Evolutionary conservation across 1,140 invertebrate genomes (phyloP).

Genomic region (Pissodes strobi): DNA sequence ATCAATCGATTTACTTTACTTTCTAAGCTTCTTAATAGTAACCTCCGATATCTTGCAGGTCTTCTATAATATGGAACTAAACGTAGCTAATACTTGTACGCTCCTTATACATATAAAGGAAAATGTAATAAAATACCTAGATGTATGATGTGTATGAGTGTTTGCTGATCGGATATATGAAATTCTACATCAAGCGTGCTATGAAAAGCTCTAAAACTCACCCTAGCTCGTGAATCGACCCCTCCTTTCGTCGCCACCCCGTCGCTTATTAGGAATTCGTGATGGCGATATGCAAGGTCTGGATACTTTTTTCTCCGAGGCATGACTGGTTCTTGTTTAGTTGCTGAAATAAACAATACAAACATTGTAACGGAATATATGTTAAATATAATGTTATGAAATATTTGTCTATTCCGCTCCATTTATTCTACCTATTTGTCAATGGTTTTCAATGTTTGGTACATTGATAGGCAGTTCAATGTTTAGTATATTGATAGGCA

Average conservation of each 20-base stretch:
- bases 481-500: too few species aligned
- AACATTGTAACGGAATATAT: too few species aligned
- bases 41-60: conserved; percentile 19
- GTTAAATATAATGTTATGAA: too few species aligned
- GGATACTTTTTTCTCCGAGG: conserved; percentile 85
- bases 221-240: conserved; percentile 60
- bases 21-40: conserved; percentile 4
- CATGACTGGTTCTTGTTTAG: conserved; percentile 75
- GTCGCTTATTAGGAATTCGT: conserved; percentile 75
- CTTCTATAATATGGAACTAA: conserved; percentile 8
- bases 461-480: too few species aligned
- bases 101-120: too few species aligned
- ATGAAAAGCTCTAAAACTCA: conserved; percentile 49
- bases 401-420: too few species aligned
- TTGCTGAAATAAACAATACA: conserved; percentile 55
- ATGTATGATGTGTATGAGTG: conserved; percentile 2
- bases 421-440: too few species aligned
- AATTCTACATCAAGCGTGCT: conserved; percentile 27
- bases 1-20: too few species aligned
- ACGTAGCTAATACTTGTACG: too few species aligned
- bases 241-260: conserved; percentile 59
- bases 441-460: too few species aligned
- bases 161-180: conserved; percentile 12
- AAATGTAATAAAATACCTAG: too few species aligned
- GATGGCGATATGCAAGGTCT: conserved; percentile 80